Evolutionary conservation across 2,888 invertebrate species (phyloP).

Genomic region (Sipha maydis): DNA sequence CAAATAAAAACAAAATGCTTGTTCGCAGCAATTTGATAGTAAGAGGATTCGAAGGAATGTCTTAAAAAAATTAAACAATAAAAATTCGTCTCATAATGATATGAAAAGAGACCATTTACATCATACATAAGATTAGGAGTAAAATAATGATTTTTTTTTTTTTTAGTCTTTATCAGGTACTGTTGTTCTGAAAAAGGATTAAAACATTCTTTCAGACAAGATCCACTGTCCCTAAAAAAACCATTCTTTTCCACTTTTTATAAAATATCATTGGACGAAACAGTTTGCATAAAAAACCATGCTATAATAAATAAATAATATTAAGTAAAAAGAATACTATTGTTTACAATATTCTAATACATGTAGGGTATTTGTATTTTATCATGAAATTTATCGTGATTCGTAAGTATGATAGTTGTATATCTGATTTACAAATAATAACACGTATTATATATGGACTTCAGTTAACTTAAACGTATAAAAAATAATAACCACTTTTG

Average conservation of each 20-base stretch:
- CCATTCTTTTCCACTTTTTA: no score
- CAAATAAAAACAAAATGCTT: background rate
- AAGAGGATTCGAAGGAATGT: no score
- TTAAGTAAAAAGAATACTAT: background rate
- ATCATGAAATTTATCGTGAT: background rate
- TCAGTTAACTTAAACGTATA: background rate
- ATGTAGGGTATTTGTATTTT: background rate
- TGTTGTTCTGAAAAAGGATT: no score
- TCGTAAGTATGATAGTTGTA: background rate
- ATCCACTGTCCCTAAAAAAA: no score
- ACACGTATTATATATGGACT: background rate
- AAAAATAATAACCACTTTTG: background rate
- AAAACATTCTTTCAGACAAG: no score
- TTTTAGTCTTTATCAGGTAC: no score
- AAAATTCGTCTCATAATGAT: background rate
- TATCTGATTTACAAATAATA: background rate
- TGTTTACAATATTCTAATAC: slow-evolving; percentile 2
- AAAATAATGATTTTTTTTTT: no score
- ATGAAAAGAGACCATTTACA: background rate
- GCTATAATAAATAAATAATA: background rate
- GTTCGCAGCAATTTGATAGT: background rate
- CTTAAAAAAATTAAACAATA: background rate
- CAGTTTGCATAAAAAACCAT: background rate
- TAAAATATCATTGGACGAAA: no score
- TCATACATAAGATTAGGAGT: no score